phyloP scores from a whole-genome alignment of 2,113 vertebrate genomes.

The Microtus pennsylvanicus region DNA sequence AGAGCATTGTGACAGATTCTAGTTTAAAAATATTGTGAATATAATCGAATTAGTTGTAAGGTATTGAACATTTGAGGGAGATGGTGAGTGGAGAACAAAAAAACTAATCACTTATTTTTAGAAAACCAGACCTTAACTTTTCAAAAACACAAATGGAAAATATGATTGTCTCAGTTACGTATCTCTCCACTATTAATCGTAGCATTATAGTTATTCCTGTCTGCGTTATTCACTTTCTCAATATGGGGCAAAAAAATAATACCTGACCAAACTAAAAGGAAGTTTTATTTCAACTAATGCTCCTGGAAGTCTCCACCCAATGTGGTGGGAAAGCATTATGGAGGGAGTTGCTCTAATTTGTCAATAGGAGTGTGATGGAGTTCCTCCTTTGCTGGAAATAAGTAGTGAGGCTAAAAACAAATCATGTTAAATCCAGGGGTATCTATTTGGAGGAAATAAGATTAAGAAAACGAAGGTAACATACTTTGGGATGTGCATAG shows the following conservation, averaged over 20 bases:
- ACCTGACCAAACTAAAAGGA: not conserved
- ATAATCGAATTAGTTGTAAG: not conserved
- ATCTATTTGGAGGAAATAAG: not conserved
- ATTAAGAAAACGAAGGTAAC: not conserved
- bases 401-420: not conserved
- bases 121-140: not conserved
- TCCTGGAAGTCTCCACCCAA: not conserved
- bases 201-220: not conserved
- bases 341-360: too few relatives aligned
- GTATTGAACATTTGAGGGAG: not conserved
- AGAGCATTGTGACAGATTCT: not conserved
- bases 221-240: too few relatives aligned
- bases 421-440: not conserved
- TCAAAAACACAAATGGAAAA: not conserved
- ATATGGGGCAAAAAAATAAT: not conserved
- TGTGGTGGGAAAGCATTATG: not conserved
- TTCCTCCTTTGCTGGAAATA: not conserved
- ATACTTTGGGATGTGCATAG: too few relatives aligned
- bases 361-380: too few relatives aligned
- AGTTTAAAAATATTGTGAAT: not conserved
- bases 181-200: not conserved
- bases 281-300: not conserved
- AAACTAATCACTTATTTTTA: not conserved
- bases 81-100: slow-evolving; percentile 1
- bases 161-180: not conserved